Evolutionary conservation across 1,140 invertebrate genomes (phyloP), one percentile per base, ranked within the genome.

Genomic region (Cydia strobilella): DNA sequence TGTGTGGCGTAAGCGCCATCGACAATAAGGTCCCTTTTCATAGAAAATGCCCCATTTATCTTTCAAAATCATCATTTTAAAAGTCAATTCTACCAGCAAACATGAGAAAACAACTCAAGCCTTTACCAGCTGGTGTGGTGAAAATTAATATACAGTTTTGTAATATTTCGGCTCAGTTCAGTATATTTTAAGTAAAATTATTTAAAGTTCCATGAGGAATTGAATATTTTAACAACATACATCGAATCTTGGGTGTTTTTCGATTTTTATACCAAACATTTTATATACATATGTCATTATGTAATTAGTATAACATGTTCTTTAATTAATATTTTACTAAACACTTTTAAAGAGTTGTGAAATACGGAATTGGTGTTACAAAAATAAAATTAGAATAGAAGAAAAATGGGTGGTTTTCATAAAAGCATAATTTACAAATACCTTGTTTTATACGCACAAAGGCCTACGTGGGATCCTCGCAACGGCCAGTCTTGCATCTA

Each of bases 201-300:
- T 51, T n/a, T 12, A 18, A n/a, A 59, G 54, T 23, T 59, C 20
- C 20, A 59, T 1, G 18, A 69, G 65, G 65, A 69, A 42, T 69
- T 69, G 65, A 69, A 9, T 51, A 51, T 51, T 51, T 51, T 7
- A 35, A 18, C 35, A 51, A 51, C 9, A 72, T 72, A 72, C 71
- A 72, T 72, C 71, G 71, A 72, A 69, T 69, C 7, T 10, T 59
- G 23, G 65, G 65, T 42, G 65, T 69, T 42, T 31, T 69, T 69
- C 65, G 65, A 69, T 69, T 69, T 66, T 69, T 69, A 39, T 72
- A 72, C 71, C 71, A 72, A 48, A 72, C 45, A 23, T 72, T 39
- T 69, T 69, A 39, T 69, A 42, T 39, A 23, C 15, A 18, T 35
- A 35, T 13, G n/a, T 20, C 39, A 48, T 35, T 72, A 72, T 13